A percentile compares a stretch with the other conserved stretches of the same genome.
These are phyloP conservation scores for Philaethria dido DNA, from an alignment of 2,888 invertebrate species.

Conservation along the genomic window DNA sequence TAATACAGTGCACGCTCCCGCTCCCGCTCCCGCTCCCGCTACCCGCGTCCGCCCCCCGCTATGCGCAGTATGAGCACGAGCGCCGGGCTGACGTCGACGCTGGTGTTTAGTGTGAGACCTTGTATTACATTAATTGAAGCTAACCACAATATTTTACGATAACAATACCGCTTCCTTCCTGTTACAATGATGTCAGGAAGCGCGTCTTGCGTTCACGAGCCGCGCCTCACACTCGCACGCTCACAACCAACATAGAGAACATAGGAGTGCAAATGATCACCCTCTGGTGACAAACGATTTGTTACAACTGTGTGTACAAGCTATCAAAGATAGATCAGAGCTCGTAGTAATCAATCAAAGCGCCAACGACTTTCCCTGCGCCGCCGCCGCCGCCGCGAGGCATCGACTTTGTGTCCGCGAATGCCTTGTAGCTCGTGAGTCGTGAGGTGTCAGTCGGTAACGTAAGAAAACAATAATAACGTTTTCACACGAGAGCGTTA, in stretches of 20 bases:
- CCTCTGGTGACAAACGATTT: slow-evolving; percentile 59
- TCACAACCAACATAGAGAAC: too few species aligned
- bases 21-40: slow-evolving; percentile 19
- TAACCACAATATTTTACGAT: slow-evolving; percentile 36
- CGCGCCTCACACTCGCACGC: background rate
- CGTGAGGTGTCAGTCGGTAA: background rate
- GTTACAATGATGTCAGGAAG: slow-evolving; percentile 40
- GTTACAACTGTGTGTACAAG: too few species aligned
- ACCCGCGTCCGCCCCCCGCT: background rate
- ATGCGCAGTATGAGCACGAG: background rate
- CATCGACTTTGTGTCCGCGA: slow-evolving; percentile 50
- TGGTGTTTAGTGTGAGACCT: slow-evolving; percentile 31
- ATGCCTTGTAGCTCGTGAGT: too few species aligned
- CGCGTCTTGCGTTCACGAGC: slow-evolving; percentile 37
- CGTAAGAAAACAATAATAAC: background rate
- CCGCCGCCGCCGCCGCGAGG: slow-evolving; percentile 43
- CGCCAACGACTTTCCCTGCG: slow-evolving; percentile 69
- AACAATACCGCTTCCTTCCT: slow-evolving; percentile 46
- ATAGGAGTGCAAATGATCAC: slow-evolving; percentile 55
- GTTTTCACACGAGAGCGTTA: background rate
- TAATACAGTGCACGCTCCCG: slow-evolving; percentile 29
- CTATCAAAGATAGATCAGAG: slow-evolving; percentile 57
- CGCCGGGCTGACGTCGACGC: background rate
- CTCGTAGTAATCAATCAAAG: slow-evolving; percentile 53
- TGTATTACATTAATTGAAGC: slow-evolving; percentile 38